phyloP scores from a whole-genome alignment of 2,888 invertebrate genomes.

The Xestoiulus laeticollis region DNA sequence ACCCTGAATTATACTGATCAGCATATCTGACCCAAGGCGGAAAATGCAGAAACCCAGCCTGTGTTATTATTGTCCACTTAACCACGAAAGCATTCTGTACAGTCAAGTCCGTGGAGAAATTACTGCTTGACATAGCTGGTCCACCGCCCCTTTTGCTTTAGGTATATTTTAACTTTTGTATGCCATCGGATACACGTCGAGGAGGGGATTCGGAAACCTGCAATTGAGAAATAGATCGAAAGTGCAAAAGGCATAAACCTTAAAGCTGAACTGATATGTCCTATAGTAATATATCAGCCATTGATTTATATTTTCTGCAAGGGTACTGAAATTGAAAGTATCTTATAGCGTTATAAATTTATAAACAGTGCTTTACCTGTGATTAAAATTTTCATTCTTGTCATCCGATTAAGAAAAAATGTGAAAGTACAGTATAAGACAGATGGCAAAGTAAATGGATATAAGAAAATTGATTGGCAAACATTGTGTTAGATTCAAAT shows the following conservation, averaged over 20 bases:
- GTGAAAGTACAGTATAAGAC: too few species aligned
- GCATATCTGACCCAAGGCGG: conserved; percentile 48
- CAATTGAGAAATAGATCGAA: conserved; percentile 34
- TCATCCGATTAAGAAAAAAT: too few species aligned
- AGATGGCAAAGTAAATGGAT: too few species aligned
- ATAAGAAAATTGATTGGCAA: too few species aligned
- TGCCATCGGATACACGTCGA: neutral
- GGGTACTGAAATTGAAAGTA: too few species aligned
- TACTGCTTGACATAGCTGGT: neutral
- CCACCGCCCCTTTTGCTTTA: neutral
- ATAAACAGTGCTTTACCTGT: too few species aligned
- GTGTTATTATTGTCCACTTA: conserved; percentile 42
- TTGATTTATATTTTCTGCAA: too few species aligned
- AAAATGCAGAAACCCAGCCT: conserved; percentile 34
- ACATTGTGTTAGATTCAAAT: too few species aligned
- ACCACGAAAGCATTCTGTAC: conserved; percentile 13
- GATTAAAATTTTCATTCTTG: too few species aligned
- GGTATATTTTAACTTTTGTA: neutral
- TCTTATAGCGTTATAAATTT: too few species aligned
- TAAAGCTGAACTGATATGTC: neutral
- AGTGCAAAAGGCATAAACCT: neutral
- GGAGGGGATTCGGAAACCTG: conserved; percentile 1
- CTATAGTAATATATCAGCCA: too few species aligned
- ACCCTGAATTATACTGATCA: conserved; percentile 27
- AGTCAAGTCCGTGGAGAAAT: conserved; percentile 19